Evolutionary conservation across 2,113 vertebrate genomes (phyloP).

Genomic region (Glaucomys volans): DNA sequence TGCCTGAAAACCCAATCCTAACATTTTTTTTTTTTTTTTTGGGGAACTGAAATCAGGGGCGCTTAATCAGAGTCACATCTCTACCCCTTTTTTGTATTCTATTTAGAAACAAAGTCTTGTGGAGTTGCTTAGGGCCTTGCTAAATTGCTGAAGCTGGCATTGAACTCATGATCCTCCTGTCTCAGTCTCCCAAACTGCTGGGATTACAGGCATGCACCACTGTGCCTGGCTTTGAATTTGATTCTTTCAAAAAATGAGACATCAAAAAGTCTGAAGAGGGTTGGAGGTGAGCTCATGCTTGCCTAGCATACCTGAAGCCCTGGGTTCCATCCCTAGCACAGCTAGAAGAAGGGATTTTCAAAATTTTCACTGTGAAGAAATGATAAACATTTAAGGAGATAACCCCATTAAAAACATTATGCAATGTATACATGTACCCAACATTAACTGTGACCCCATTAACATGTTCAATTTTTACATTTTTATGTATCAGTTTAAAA

Average conservation of each 20-base stretch:
- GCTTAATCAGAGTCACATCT: too few species aligned
- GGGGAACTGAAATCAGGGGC: too few species aligned
- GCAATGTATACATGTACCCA: not conserved
- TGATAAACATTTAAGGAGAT: not conserved
- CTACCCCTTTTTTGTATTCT: too few species aligned
- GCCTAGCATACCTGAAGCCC: too few species aligned
- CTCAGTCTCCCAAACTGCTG: too few species aligned
- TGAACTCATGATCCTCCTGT: too few species aligned
- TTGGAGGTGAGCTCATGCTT: too few species aligned
- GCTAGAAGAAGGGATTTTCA: not conserved
- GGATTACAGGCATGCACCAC: too few species aligned
- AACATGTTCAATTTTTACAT: not conserved
- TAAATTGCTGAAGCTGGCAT: too few species aligned
- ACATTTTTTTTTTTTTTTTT: not conserved
- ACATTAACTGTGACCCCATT: not conserved
- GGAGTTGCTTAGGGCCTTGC: too few species aligned
- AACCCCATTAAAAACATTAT: not conserved
- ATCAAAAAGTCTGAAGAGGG: not conserved
- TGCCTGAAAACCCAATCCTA: not conserved
- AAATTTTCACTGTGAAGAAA: not conserved
- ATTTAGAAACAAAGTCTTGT: too few species aligned
- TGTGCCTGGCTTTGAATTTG: not conserved
- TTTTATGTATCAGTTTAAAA: not conserved
- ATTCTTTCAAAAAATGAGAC: not conserved
- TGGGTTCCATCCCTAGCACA: too few species aligned